phyloP scores from a whole-genome alignment of 2,797 vertebrate species.

The Onychomys torridus region DNA sequence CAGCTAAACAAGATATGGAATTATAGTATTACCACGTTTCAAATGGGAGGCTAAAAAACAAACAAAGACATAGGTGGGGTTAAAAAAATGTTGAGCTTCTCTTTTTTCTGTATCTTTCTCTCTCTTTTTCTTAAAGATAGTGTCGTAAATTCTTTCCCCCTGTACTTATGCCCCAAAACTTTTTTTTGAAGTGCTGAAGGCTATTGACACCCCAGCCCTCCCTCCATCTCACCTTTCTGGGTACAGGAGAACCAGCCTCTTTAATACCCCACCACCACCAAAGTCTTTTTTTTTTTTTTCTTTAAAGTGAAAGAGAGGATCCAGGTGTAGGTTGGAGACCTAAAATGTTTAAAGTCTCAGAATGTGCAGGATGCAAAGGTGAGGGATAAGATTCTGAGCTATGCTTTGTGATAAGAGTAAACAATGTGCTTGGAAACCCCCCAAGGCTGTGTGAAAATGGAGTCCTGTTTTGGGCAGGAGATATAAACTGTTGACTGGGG shows the following conservation, averaged over 20 bases:
- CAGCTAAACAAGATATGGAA: slow-evolving; percentile 88
- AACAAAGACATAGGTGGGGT: slow-evolving; percentile 90
- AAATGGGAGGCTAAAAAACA: slow-evolving; percentile 90
- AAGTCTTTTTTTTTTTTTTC: not conserved
- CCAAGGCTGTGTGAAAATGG: not conserved
- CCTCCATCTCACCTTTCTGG: slow-evolving; percentile 33
- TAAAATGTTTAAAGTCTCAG: not conserved
- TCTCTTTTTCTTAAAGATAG: slow-evolving; percentile 39
- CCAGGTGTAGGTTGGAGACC: not conserved
- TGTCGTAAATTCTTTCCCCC: slow-evolving; percentile 55
- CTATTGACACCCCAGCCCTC: not conserved
- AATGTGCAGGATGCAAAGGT: not conserved
- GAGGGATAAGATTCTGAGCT: not conserved
- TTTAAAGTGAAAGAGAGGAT: not conserved
- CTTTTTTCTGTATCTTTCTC: slow-evolving; percentile 39
- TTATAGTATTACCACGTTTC: slow-evolving; percentile 90
- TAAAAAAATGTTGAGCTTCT: slow-evolving; percentile 84
- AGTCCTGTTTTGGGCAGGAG: not conserved
- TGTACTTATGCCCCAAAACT: slow-evolving; percentile 45
- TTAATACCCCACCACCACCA: not conserved
- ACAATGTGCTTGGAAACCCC: not conserved
- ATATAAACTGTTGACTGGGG: not conserved
- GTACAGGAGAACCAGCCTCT: not conserved
- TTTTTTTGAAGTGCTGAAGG: not conserved
- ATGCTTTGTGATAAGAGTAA: not conserved